Percentiles rank a stretch among this genome's conserved stretches.
Conservation (phyloP, 2,888 invertebrate species). For the Caenorhabditis auriculariae region DNA sequence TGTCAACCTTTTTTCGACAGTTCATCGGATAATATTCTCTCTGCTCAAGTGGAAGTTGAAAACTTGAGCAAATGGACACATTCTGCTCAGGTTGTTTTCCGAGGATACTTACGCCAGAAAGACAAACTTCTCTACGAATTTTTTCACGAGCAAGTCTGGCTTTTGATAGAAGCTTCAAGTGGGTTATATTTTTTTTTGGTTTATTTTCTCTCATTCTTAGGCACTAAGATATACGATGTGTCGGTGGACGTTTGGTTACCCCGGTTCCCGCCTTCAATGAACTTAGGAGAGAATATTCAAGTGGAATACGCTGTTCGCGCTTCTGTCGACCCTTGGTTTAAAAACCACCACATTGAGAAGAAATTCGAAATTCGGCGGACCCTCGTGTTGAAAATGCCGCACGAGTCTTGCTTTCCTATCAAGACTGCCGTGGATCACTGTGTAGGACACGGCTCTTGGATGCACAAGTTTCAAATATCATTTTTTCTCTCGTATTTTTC, state of each 20-base stretch:
- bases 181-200: not conserved
- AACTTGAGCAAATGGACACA: constrained; percentile 36
- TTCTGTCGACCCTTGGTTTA: constrained; percentile 49
- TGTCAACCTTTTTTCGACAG: constrained; percentile 27
- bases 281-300: constrained; percentile 27
- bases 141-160: constrained; percentile 48
- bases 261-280: constrained; percentile 47
- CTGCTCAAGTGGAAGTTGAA: constrained; percentile 30
- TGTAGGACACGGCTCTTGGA: constrained; percentile 34
- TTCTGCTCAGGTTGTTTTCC: constrained; percentile 43
- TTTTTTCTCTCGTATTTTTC: not conserved
- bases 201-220: constrained; percentile 8
- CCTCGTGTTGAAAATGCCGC: constrained; percentile 42
- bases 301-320: constrained; percentile 46
- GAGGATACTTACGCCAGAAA: constrained; percentile 44
- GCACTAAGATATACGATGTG: constrained; percentile 13
- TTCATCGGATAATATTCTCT: constrained; percentile 31
- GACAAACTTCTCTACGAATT: constrained; percentile 37
- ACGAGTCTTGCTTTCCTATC: constrained; percentile 35
- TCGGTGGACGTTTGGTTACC: constrained; percentile 48
- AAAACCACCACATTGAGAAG: constrained; percentile 42
- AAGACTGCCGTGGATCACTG: constrained; percentile 43
- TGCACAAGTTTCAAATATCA: constrained; percentile 24
- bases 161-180: constrained; percentile 30
- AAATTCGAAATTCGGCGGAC: constrained; percentile 36